These are phyloP conservation scores for Linhomoeus sp. DNA, from an alignment of 2,888 invertebrate species.

Conservation along the genomic window DNA sequence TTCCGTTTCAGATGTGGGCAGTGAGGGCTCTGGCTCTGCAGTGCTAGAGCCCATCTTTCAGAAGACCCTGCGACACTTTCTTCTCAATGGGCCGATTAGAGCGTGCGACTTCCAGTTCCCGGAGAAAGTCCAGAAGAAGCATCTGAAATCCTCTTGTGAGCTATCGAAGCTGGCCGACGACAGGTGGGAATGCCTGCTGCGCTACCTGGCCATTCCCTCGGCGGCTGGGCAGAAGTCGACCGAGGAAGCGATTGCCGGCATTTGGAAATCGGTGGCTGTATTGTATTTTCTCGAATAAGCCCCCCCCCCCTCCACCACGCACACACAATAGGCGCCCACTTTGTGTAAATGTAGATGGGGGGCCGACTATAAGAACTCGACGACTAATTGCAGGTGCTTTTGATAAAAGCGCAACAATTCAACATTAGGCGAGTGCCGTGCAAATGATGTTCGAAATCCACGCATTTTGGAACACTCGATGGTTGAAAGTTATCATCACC, in stretches of 20 bases:
- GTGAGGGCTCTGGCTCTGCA: neutral
- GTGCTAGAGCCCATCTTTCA: no score
- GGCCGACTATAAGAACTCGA: no score
- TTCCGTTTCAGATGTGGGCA: neutral
- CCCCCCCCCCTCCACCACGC: no score
- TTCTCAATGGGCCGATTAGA: no score
- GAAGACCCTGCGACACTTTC: neutral
- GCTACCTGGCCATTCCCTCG: conserved; percentile 7
- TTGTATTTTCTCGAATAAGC: neutral
- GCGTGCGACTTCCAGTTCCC: neutral
- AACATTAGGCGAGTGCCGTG: no score
- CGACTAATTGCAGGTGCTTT: no score
- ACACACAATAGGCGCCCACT: no score
- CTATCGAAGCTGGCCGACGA: conserved; percentile 30
- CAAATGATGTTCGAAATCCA: no score
- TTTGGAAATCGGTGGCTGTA: neutral
- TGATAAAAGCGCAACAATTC: no score
- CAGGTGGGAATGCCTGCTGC: conserved; percentile 33
- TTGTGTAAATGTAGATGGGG: no score
- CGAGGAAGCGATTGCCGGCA: neutral
- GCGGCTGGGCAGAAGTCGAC: neutral
- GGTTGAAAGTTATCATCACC: no score
- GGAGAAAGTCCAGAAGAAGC: neutral
- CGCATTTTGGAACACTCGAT: no score
- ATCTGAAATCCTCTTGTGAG: neutral